A percentile compares a stretch with the other conserved stretches of the same genome.
Conservation (phyloP, 2,888 invertebrate genomes). For the Cotesia congregata region DNA sequence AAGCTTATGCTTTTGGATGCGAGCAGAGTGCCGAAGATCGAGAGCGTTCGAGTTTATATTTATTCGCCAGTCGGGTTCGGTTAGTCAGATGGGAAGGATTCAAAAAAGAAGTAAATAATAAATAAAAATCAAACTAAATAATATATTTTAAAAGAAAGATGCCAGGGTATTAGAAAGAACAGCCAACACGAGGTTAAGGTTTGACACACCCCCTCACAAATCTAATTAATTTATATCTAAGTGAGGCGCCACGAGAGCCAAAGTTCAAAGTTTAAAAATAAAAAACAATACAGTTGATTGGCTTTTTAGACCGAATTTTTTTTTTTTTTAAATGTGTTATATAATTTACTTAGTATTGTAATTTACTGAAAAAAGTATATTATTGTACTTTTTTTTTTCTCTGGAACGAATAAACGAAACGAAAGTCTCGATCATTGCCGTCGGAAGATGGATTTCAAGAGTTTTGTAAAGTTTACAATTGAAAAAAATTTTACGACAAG, state of each 20-base stretch:
- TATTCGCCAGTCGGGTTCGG: neutral
- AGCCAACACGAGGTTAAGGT: constrained; percentile 51
- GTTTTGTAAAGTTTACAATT: neutral
- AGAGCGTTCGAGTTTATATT: neutral
- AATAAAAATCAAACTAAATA: neutral
- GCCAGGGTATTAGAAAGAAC: constrained; percentile 47
- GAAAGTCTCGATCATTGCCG: neutral
- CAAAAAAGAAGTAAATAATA: neutral
- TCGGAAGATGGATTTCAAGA: neutral
- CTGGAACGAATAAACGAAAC: neutral
- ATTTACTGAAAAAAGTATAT: neutral
- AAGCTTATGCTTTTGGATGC: neutral
- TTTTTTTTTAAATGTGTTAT: constrained; percentile 13
- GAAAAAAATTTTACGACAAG: neutral
- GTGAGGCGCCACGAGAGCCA: constrained; percentile 38
- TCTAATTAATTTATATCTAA: constrained; percentile 70
- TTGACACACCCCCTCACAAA: constrained; percentile 69
- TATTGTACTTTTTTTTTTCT: too few species aligned
- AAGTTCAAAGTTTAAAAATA: constrained; percentile 29
- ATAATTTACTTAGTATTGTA: neutral
- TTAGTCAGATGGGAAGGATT: neutral
- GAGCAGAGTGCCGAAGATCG: neutral
- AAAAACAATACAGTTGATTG: constrained; percentile 17
- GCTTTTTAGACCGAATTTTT: constrained; percentile 5
- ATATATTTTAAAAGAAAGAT: neutral